Conservation (phyloP, 1,140 invertebrate genomes). For the Ostrea edulis region DNA sequence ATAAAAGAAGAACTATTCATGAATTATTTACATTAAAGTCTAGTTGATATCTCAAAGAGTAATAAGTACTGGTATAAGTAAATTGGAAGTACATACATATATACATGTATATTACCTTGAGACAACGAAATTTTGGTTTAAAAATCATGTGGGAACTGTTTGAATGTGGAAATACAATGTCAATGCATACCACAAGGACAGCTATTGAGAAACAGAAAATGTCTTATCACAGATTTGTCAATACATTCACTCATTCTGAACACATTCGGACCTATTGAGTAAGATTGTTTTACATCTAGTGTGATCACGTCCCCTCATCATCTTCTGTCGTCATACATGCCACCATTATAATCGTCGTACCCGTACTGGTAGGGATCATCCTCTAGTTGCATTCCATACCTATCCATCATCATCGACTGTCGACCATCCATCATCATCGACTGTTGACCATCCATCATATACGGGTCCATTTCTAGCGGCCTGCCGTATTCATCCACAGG, state of each 20-base stretch:
- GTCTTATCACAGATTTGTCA: conserved; percentile 19
- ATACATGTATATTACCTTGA: no score
- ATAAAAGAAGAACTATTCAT: no score
- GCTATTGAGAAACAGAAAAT: not conserved
- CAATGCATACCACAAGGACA: not conserved
- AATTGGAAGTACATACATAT: no score
- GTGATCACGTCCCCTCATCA: not conserved
- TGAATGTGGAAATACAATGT: no score
- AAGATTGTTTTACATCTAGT: not conserved
- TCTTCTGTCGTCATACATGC: not conserved
- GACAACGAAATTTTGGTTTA: no score
- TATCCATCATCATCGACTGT: not conserved
- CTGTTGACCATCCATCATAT: not conserved
- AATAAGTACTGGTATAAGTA: no score
- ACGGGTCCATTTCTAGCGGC: conserved; percentile 48
- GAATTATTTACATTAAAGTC: no score
- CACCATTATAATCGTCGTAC: not conserved
- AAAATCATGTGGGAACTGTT: no score
- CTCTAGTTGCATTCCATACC: not conserved
- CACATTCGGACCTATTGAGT: conserved; percentile 21
- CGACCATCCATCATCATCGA: conserved; percentile 11
- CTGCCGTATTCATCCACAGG: conserved; percentile 64
- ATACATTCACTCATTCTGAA: not conserved
- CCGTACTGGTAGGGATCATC: conserved; percentile 8
- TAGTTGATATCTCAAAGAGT: no score